A percentile compares a stretch with the other conserved stretches of the same genome.
Conservation (phyloP, 1,140 invertebrate genomes). For the Harlomillsia oculata region DNA sequence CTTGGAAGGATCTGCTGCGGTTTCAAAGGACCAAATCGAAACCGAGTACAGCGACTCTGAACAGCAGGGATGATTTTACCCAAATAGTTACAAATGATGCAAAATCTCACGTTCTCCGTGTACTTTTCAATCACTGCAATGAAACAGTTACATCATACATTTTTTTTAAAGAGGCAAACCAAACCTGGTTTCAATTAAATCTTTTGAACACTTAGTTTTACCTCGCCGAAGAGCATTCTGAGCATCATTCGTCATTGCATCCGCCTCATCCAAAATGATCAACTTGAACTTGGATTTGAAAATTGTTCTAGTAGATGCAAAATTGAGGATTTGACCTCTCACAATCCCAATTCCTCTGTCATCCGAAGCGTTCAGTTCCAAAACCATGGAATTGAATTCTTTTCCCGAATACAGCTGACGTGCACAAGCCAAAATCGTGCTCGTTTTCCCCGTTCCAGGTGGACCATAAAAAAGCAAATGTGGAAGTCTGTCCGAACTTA, state of each 20-base stretch:
- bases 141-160: constrained; percentile 35
- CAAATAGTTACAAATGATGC: constrained; percentile 97
- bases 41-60: constrained; percentile 94
- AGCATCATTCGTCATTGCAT: constrained; percentile 99
- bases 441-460: constrained; percentile 97
- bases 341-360: constrained; percentile 97
- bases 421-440: constrained; percentile 93
- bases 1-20: constrained; percentile 80
- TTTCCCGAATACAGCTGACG: constrained; percentile 78
- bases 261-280: constrained; percentile 97
- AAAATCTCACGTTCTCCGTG: constrained; percentile 95
- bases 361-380: constrained; percentile 97
- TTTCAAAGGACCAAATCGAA: constrained; percentile 85
- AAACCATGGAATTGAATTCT: constrained; percentile 79
- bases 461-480: constrained; percentile 98
- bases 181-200: constrained; percentile 2
- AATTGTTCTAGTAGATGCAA: constrained; percentile 94
- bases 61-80: constrained; percentile 97
- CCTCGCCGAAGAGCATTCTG: constrained; percentile 95
- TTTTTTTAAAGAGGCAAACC: neutral
- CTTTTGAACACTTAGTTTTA: constrained; percentile 42
- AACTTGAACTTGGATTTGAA: constrained; percentile 90
- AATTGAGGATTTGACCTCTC: constrained; percentile 88
- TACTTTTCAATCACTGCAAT: constrained; percentile 96
- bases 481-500: constrained; percentile 82